Percentiles rank a stretch among this genome's conserved stretches.
Conservation (phyloP, 2,888 invertebrate genomes). For the Heliconius aoede region DNA sequence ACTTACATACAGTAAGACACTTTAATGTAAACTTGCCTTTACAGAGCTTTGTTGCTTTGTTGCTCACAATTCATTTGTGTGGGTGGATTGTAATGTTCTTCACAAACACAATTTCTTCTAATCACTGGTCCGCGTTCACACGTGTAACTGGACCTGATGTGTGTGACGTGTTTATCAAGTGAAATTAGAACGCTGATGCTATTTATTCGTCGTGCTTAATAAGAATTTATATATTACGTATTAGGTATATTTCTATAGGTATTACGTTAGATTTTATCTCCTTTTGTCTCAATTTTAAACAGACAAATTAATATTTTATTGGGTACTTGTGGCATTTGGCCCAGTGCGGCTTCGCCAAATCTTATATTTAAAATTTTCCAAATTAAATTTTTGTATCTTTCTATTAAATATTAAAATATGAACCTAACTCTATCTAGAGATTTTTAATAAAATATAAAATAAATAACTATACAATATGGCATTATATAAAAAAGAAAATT, state of each 20-base stretch:
- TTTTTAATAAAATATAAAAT: too few species aligned
- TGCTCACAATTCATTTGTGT: constrained; percentile 11
- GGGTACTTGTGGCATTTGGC: neutral
- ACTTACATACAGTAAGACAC: too few species aligned
- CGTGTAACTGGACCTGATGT: constrained; percentile 27
- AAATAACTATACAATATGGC: too few species aligned
- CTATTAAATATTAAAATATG: too few species aligned
- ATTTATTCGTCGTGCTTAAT: neutral
- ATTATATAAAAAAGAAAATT: too few species aligned
- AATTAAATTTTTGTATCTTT: too few species aligned
- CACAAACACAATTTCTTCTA: constrained; percentile 24
- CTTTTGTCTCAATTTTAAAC: neutral
- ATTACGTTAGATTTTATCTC: neutral
- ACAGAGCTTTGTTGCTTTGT: neutral
- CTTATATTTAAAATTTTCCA: too few species aligned
- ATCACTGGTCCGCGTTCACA: constrained; percentile 21
- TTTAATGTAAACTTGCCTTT: neutral
- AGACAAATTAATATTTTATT: neutral
- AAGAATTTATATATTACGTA: neutral
- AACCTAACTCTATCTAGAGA: too few species aligned
- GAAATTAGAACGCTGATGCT: constrained; percentile 27
- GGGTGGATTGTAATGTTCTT: constrained; percentile 7
- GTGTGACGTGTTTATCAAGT: constrained; percentile 28
- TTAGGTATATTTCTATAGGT: neutral
- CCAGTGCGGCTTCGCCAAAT: neutral